phyloP scores from a whole-genome alignment of 2,797 vertebrate genomes.

The Labroides dimidiatus region DNA sequence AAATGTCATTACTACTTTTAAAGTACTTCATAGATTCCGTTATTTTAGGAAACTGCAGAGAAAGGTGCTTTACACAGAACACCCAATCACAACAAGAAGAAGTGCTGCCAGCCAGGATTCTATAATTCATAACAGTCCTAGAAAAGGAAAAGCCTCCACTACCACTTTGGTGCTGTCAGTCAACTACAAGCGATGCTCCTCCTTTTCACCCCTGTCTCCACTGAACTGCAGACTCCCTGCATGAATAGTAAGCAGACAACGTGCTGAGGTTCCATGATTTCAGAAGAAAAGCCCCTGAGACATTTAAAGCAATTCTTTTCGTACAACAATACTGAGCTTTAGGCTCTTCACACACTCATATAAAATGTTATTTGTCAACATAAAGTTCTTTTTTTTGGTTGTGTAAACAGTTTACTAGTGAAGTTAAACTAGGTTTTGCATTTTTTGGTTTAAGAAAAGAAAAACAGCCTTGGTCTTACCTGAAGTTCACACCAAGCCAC shows the following conservation, averaged over 20 bases:
- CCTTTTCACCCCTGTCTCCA: conserved; percentile 57
- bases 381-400: not conserved
- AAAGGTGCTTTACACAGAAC: conserved; percentile 10
- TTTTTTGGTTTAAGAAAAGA: not conserved
- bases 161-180: conserved; percentile 57
- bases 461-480: conserved; percentile 80
- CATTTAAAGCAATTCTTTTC: conserved; percentile 42
- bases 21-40: conserved; percentile 12
- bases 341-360: conserved; percentile 18
- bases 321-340: conserved; percentile 11
- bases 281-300: conserved; percentile 43
- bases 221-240: conserved; percentile 55
- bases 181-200: conserved; percentile 55
- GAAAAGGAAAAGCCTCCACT: conserved; percentile 45
- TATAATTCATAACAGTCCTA: conserved; percentile 60
- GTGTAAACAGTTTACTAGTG: too few relatives aligned
- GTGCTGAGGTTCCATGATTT: conserved; percentile 63
- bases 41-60: conserved; percentile 1
- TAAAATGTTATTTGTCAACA: conserved; percentile 15
- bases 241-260: conserved; percentile 64
- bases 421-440: not conserved
- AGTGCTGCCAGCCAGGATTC: conserved; percentile 19
- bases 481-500: conserved; percentile 98
- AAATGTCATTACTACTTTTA: not conserved
- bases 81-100: conserved; percentile 16